Percentiles rank a stretch among this genome's conserved stretches.
phyloP scores from a whole-genome alignment of 35 echinoderm and acorn worm genomes.

The Heliocidaris erythrogramma region DNA sequence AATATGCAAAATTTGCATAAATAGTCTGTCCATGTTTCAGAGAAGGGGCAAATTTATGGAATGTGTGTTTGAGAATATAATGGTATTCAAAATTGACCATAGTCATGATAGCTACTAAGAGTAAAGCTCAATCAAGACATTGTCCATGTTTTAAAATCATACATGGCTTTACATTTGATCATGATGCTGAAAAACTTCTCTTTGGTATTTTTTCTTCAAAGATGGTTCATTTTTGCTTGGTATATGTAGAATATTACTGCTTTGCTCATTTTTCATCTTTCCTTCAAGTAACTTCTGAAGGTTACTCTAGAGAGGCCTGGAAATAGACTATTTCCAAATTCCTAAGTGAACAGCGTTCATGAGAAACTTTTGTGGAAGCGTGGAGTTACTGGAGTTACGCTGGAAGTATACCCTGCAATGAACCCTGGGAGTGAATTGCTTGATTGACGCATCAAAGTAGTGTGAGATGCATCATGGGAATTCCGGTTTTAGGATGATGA shows the following conservation, averaged over 20 bases:
- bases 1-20: too few relatives aligned
- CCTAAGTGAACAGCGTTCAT: not conserved
- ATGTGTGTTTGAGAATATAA: too few relatives aligned
- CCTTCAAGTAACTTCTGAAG: not conserved
- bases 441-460: not conserved
- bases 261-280: not conserved
- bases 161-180: too few relatives aligned
- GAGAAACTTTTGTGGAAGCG: not conserved
- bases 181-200: too few relatives aligned
- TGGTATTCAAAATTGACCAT: too few relatives aligned
- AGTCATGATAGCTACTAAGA: too few relatives aligned
- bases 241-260: not conserved
- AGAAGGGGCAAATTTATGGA: too few relatives aligned
- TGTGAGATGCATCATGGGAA: not conserved
- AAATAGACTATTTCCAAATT: not conserved
- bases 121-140: too few relatives aligned
- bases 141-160: too few relatives aligned
- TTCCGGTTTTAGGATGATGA: not conserved
- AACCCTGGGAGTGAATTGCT: constrained; percentile 16
- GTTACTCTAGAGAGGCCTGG: not conserved
- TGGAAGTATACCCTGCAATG: not conserved
- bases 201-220: too few relatives aligned
- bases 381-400: not conserved
- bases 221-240: too few relatives aligned
- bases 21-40: too few relatives aligned